Evolutionary conservation across 2,888 invertebrate genomes (phyloP), one percentile per base, ranked within the genome.

Genomic region (Uloborus plumipes): DNA sequence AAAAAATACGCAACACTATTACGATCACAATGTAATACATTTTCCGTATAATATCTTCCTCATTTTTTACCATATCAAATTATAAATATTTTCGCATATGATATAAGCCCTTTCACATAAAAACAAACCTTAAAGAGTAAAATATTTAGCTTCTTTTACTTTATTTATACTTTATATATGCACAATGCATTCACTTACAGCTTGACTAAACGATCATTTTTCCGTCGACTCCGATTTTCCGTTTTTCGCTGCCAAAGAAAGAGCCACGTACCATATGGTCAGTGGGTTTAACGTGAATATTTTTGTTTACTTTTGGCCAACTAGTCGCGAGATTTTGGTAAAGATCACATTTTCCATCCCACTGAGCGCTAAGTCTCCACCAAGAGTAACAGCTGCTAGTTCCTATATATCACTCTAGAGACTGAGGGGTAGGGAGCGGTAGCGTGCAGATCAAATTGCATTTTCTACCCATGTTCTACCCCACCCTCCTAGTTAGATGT

Each of bases 231-330:
- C 39, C 11, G 9, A 39, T 7, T 39, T 39, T 39, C 39, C 3
- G 39, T 11, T 39, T 39, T 39, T 39, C 39, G 39, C 9, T 11
- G 11, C 9, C 62, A 74, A 74, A 70, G 74, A 55, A 81, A 81
- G 50, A 51, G 61, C 59, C 62, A 26, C 39, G 67, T 49, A 73
- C 55, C 79, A 80, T 73, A 80, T 80, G 79, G 73, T 20, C 62
- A 72, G 55, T 73, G 79, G 67, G 70, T 75, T 20, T 62, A 74
- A 50, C 65, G 64, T 74, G 80, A 81, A 74, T 81, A 81, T 74
- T 81, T 78, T 81, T 82, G 76, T 82, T 82, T 82, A 76, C 76
- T 76, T 75, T 61, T 66, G 81, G 53, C 81, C 75, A 81, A 75
- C 66, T 81, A 62, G 62, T 81, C 74, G 69, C 55, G 59, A 69